These are phyloP conservation scores for Campylomormyrus tamandua DNA, from an alignment of 2,113 vertebrate species.

Conservation along the genomic window DNA sequence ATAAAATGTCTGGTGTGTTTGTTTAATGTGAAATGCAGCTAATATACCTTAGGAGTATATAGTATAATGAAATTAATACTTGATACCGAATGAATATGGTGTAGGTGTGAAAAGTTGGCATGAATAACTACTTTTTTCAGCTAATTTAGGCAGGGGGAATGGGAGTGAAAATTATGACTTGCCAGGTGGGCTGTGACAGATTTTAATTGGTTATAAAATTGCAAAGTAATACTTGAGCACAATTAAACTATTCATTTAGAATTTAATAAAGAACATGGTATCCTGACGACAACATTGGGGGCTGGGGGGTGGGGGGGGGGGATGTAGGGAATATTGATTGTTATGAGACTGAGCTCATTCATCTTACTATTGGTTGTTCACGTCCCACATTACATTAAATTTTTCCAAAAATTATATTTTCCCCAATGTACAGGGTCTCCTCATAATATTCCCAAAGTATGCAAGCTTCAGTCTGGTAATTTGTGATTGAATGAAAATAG, in stretches of 20 bases:
- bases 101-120: not conserved
- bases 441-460: too few species aligned
- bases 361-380: too few species aligned
- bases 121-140: not conserved
- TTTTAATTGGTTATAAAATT: not conserved
- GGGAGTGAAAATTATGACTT: not conserved
- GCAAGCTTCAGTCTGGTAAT: not conserved
- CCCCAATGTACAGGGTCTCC: too few species aligned
- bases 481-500: not conserved
- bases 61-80: not conserved
- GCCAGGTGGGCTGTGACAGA: not conserved
- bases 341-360: too few species aligned
- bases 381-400: too few species aligned
- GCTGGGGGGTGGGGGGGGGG: too few species aligned
- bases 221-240: not conserved
- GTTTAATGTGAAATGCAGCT: too few species aligned
- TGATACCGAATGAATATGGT: not conserved
- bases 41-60: not conserved
- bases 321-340: too few species aligned
- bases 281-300: not conserved
- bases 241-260: too few species aligned
- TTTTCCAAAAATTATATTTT: not conserved
- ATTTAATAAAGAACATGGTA: not conserved
- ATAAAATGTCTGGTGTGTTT: not conserved
- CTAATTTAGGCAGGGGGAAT: not conserved